Base-by-base conservation (phyloP, 2,113 vertebrate genomes). In the Bubo bubo region DNA sequence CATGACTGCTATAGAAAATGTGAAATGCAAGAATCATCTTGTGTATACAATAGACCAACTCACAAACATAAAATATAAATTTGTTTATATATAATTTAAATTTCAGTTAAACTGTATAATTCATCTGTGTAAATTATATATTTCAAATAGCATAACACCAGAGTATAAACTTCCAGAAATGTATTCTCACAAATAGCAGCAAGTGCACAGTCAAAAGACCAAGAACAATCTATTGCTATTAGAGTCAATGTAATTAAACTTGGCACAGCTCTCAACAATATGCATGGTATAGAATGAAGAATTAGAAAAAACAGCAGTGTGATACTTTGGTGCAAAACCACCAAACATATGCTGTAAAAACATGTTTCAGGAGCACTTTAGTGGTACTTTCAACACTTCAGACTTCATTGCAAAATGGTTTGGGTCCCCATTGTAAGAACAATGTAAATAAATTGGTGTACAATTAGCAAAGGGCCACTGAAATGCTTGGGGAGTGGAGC, bases 401-500 rank as follows among this genome's bases (percentile, higher is more conserved):
- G 50, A 52, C 10, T 64, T 43, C 5, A 14, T 26, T 47, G 8
- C 2, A 39, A 68, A 81, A 66, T 12, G 5, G 11, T 75, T 52
- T 30, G 6, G 3, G 5, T 15, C 23, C 8, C 32, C 11, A 34
- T 2, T 4, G 7, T 26, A 63, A 63, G 47, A 55, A 55, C 43
- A 12, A 17, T 32, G 20, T 26, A 19, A 21, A 43, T 50, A 60
- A 52, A 63, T 8, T 19, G 6, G 4, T 6, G 4, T 34, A 5
- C 3, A 3, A 17, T 72, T 16, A 59, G 12, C 9, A 76, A 41
- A 70, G 7, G 10, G 2, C 9, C 35, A 55, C 5, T 28, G 39
- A 76, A 73, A 24, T 27, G 0, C 2, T 8, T 26, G 35, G 26
- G 12, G 12, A n/a, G 2, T 23, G 0, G 1, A 37, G 2, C 9